Percentiles rank a stretch among this genome's conserved stretches.
Evolutionary conservation across 2,113 vertebrate species (phyloP).

Genomic region (Excalfactoria chinensis): DNA sequence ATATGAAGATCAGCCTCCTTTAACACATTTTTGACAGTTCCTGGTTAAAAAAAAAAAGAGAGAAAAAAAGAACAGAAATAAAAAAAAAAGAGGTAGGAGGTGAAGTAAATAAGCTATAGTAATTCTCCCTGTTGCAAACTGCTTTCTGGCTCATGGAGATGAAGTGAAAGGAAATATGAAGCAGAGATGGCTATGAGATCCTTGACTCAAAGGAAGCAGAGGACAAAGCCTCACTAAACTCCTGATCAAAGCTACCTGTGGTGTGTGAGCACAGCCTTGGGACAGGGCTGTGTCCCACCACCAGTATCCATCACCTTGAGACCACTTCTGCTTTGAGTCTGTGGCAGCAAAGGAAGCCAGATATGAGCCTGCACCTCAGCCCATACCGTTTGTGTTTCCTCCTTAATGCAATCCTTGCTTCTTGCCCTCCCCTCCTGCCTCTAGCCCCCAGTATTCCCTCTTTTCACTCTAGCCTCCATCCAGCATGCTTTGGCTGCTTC

Average conservation of each 20-base stretch:
- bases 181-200: background rate
- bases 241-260: background rate
- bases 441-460: background rate
- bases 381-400: background rate
- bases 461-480: background rate
- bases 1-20: background rate
- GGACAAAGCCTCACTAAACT: background rate
- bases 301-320: background rate
- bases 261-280: background rate
- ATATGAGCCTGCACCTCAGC: accelerated
- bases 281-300: background rate
- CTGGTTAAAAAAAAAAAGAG: background rate
- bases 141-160: background rate
- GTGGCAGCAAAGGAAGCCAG: background rate
- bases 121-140: background rate
- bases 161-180: background rate
- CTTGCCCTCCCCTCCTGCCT: accelerated
- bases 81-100: accelerated
- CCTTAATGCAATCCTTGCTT: background rate
- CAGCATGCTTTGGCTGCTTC: background rate
- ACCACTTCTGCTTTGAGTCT: background rate
- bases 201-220: background rate
- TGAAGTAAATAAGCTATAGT: background rate
- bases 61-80: too few species aligned
- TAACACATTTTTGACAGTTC: background rate